phyloP scores from a whole-genome alignment of 2,797 vertebrate species.

The Ctenopoma multispine region DNA sequence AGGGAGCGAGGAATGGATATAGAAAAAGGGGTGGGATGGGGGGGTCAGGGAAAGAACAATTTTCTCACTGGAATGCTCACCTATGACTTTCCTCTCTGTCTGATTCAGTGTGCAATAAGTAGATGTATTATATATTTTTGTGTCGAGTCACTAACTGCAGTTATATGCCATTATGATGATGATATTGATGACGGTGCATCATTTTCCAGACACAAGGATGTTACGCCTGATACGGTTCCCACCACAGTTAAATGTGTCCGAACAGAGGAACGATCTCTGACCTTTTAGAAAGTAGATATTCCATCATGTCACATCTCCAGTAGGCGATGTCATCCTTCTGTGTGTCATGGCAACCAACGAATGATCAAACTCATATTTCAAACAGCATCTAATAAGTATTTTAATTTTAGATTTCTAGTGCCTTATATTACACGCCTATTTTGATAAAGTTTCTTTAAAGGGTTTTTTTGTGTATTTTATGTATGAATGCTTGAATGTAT shows the following conservation, averaged over 20 bases:
- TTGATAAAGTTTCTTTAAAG: slow-evolving; percentile 86
- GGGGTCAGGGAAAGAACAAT: slow-evolving; percentile 24
- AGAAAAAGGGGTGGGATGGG: slow-evolving; percentile 9
- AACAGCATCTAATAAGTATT: slow-evolving; percentile 82
- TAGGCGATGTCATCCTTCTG: slow-evolving; percentile 73
- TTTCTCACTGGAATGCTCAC: slow-evolving; percentile 92
- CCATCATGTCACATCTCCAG: slow-evolving; percentile 55
- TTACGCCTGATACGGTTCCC: slow-evolving; percentile 44
- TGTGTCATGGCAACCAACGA: slow-evolving; percentile 68
- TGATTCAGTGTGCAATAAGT: slow-evolving; percentile 95
- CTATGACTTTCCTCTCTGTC: slow-evolving; percentile 80
- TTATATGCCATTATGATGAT: slow-evolving; percentile 67
- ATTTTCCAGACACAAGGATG: slow-evolving; percentile 68
- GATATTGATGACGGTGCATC: slow-evolving; percentile 55
- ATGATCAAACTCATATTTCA: slow-evolving; percentile 75
- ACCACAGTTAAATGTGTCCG: slow-evolving; percentile 52
- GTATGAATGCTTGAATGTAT: slow-evolving; percentile 61
- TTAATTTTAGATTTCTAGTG: slow-evolving; percentile 98
- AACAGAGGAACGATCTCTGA: slow-evolving; percentile 52
- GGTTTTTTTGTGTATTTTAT: slow-evolving; percentile 76
- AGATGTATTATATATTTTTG: slow-evolving; percentile 88
- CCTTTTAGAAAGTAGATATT: slow-evolving; percentile 57
- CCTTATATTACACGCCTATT: slow-evolving; percentile 99
- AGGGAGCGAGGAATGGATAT: slow-evolving; percentile 77
- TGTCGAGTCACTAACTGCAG: slow-evolving; percentile 82